phyloP scores from a whole-genome alignment of 2,113 vertebrate genomes.

The Mohoua ochrocephala region DNA sequence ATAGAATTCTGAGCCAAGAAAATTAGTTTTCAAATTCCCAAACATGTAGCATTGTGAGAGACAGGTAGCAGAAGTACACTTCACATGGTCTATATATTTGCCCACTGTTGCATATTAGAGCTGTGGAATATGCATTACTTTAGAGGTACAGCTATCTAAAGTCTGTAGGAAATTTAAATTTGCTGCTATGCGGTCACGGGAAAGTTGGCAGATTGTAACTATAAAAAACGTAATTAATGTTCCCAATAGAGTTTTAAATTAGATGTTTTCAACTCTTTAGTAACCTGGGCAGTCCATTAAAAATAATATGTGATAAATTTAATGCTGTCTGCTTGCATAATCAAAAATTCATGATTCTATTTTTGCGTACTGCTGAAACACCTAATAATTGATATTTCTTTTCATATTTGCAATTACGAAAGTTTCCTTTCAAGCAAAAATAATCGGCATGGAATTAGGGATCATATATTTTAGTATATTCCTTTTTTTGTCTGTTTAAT shows the following conservation, averaged over 20 bases:
- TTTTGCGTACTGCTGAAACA: neutral
- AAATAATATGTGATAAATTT: conserved; percentile 30
- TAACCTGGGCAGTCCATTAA: neutral
- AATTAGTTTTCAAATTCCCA: conserved; percentile 21
- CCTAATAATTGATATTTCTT: neutral
- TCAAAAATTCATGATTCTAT: neutral
- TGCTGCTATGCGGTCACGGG: neutral
- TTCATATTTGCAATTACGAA: neutral
- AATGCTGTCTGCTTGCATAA: neutral
- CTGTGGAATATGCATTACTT: neutral
- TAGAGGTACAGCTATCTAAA: neutral
- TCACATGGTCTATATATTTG: neutral
- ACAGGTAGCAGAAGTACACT: neutral
- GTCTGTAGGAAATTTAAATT: conserved; percentile 25
- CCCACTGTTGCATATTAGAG: neutral
- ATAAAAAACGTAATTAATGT: conserved; percentile 27
- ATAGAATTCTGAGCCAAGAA: neutral
- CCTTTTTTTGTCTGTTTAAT: neutral
- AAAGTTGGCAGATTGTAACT: conserved; percentile 3
- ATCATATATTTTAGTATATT: neutral
- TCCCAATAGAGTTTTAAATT: conserved; percentile 8
- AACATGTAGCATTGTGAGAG: neutral
- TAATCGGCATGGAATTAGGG: neutral
- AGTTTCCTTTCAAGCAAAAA: neutral
- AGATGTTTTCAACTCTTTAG: neutral